Conservation (phyloP, 2,888 invertebrate species). For the Euzetes globulus region DNA sequence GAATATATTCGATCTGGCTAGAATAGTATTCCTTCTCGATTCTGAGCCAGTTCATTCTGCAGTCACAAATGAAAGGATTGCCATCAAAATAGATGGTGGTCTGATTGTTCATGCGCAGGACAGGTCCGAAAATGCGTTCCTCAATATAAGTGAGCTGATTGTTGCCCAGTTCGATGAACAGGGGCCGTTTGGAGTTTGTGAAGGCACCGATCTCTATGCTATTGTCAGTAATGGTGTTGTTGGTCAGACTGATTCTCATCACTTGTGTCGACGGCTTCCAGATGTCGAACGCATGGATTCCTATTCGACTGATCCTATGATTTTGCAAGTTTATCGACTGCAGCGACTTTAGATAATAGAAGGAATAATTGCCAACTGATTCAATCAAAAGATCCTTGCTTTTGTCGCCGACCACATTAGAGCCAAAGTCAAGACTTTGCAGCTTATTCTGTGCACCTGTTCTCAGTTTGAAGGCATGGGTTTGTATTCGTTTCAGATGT, state of each 20-base stretch:
- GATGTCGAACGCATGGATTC: neutral
- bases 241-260: neutral
- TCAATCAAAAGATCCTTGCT: neutral
- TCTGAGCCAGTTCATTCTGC: neutral
- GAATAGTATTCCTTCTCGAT: neutral
- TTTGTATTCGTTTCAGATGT: neutral
- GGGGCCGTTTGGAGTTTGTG: neutral
- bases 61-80: neutral
- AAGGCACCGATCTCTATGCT: conserved; percentile 7
- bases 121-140: conserved; percentile 10
- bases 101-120: neutral
- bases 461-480: neutral
- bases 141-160: conserved; percentile 2
- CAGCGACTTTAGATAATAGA: neutral
- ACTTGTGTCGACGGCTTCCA: neutral
- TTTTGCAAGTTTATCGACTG: neutral
- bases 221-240: neutral
- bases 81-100: neutral
- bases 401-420: neutral
- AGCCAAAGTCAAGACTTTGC: neutral
- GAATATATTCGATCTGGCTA: neutral
- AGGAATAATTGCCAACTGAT: conserved; percentile 5
- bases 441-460: neutral
- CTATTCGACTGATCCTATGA: neutral
- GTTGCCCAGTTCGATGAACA: neutral